Percentiles rank a stretch among this genome's conserved stretches.
Evolutionary conservation across 1,140 invertebrate species (phyloP).

Genomic region (Oryctes rhinoceros): DNA sequence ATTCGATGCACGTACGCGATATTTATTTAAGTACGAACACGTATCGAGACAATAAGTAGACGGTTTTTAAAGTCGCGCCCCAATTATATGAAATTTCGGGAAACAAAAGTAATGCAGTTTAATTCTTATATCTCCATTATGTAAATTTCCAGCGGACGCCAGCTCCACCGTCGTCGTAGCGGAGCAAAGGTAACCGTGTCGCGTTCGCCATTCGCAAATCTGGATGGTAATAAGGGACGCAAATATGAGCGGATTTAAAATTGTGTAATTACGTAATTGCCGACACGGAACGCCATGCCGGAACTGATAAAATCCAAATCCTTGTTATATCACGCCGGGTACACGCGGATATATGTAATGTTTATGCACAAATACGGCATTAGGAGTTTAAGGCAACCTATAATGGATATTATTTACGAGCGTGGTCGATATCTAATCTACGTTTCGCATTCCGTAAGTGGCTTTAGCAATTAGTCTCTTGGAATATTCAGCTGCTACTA

Average conservation of each 20-base stretch:
- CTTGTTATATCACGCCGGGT: not conserved
- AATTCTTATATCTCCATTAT: conserved; percentile 34
- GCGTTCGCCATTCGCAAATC: conserved; percentile 21
- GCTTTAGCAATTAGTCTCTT: too few relatives aligned
- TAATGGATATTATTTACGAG: not conserved
- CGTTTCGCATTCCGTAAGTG: too few relatives aligned
- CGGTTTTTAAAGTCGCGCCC: conserved; percentile 17
- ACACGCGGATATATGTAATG: not conserved
- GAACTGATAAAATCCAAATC: conserved; percentile 35
- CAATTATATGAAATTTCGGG: conserved; percentile 11
- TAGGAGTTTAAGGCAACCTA: not conserved
- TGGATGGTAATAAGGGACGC: conserved; percentile 27
- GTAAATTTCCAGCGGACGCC: conserved; percentile 8
- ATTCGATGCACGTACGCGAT: not conserved
- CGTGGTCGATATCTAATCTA: too few relatives aligned
- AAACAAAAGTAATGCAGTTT: conserved; percentile 33
- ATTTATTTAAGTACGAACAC: conserved; percentile 29
- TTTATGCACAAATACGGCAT: not conserved
- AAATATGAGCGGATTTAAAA: conserved; percentile 34
- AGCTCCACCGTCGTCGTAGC: not conserved
- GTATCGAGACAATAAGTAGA: conserved; percentile 29
- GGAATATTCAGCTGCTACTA: too few relatives aligned
- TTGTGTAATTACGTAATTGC: conserved; percentile 32
- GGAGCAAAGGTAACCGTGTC: conserved; percentile 1
- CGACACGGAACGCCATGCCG: not conserved